These are phyloP conservation scores for Iselma pallidipennis DNA, from an alignment of 2,888 invertebrate species.

Conservation along the genomic window DNA sequence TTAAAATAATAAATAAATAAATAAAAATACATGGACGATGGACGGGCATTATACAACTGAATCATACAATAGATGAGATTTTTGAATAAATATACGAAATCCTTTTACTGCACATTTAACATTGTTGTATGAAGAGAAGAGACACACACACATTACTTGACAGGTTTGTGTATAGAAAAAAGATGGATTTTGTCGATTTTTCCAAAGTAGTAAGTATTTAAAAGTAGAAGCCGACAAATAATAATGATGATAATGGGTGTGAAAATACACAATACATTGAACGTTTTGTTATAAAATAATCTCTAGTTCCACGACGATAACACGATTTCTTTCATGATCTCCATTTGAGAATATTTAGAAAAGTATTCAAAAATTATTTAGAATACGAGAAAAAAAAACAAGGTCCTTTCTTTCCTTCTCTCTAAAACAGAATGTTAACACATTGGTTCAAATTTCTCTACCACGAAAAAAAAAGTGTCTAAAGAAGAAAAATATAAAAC, in stretches of 20 bases:
- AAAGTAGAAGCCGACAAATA: neutral
- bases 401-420: too few species aligned
- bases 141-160: neutral
- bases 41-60: neutral
- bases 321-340: neutral
- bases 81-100: neutral
- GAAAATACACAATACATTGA: neutral
- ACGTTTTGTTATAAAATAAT: neutral
- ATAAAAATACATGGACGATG: neutral
- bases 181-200: conserved; percentile 1
- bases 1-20: neutral
- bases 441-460: neutral
- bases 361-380: too few species aligned
- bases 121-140: too few species aligned
- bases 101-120: neutral
- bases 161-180: neutral
- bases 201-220: neutral
- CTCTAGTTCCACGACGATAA: neutral
- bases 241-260: neutral
- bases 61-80: neutral
- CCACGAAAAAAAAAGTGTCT: neutral
- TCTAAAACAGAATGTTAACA: neutral
- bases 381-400: too few species aligned
- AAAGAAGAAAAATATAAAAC: neutral
- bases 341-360: neutral